Base-by-base conservation (phyloP, 2,888 invertebrate genomes). In the Coremacera marginata region DNA sequence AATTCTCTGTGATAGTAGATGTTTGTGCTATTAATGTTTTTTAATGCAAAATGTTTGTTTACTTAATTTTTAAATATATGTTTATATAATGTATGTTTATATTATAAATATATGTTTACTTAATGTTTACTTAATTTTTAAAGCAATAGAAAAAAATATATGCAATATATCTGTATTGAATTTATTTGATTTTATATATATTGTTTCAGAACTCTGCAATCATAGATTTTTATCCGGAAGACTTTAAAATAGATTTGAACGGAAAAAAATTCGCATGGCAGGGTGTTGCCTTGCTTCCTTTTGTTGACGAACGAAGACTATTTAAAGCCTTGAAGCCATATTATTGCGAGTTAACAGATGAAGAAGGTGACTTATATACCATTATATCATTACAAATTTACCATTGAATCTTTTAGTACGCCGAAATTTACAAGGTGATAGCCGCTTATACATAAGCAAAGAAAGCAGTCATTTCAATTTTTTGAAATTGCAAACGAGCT, bases 211-310 rank as follows among this genome's bases (percentile, higher is more conserved):
- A 94, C 83, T 99, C 99, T 0, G 91, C 95, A 0, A 99, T 99
- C 78, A 98, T 99, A 84, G 99, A 99, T 90, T 99, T 99, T 91
- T 99, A 99, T 90, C 99, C 99, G 0, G 94, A 93, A 86, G 97
- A 99, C 89, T 99, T 99, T 90, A 95, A 95, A 90, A 98, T 99
- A 79, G 98, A 99, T 90, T 91, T 99, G 81, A 99, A 99, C 90
- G 99, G 99, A 49, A 99, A 99, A 90, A 99, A 98, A 90, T 99
- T 96, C 90, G 99, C 99, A 70, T 99, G 99, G 99, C 98, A 99
- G 90, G 99, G 99, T 63, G 99, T 99, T 2, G 99, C 99, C 0
- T 90, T 99, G 57, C 90, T 99, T 80, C 99, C 99, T 7, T 99
- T 99, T 90, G 99, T 99, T 0, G 98, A 99, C 83, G 99, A 99